Conservation (phyloP, 2,113 vertebrate genomes). For the Myiagra hebetior region DNA sequence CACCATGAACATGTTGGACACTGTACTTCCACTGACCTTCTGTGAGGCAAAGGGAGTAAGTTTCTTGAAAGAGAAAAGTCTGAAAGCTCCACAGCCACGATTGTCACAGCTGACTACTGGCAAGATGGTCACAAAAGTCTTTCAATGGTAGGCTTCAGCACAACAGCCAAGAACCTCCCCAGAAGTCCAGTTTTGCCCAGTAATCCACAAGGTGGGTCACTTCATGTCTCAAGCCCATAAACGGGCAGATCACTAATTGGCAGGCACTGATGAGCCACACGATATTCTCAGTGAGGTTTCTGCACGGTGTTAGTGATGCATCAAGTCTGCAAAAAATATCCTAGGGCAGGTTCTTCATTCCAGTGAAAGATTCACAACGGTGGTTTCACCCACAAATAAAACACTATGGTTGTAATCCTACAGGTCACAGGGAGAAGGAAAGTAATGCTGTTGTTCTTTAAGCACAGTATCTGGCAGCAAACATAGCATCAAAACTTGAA, state of each 20-base stretch:
- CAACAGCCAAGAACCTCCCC: constrained; percentile 21
- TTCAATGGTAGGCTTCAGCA: constrained; percentile 12
- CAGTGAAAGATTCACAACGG: constrained; percentile 65
- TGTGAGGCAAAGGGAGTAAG: not conserved
- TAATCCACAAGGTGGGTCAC: constrained; percentile 40
- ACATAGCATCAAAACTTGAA: constrained; percentile 60
- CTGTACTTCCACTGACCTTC: constrained; percentile 66
- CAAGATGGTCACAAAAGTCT: constrained; percentile 42
- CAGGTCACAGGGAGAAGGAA: constrained; percentile 38
- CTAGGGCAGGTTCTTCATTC: constrained; percentile 71
- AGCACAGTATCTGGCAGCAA: constrained; percentile 72
- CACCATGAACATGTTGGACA: not conserved
- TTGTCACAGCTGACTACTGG: constrained; percentile 63
- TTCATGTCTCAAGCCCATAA: not conserved
- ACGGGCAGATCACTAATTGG: not conserved
- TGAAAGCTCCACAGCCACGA: constrained; percentile 60
- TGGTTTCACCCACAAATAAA: constrained; percentile 66
- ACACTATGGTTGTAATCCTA: constrained; percentile 71
- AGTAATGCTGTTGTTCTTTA: constrained; percentile 37
- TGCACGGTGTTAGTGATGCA: constrained; percentile 42
- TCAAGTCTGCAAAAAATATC: constrained; percentile 74
- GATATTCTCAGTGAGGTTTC: constrained; percentile 10
- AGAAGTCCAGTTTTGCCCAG: constrained; percentile 54
- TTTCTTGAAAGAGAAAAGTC: constrained; percentile 50
- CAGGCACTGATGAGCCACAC: not conserved